phyloP scores from a whole-genome alignment of 2,113 vertebrate species.

The Willisornis vidua region DNA sequence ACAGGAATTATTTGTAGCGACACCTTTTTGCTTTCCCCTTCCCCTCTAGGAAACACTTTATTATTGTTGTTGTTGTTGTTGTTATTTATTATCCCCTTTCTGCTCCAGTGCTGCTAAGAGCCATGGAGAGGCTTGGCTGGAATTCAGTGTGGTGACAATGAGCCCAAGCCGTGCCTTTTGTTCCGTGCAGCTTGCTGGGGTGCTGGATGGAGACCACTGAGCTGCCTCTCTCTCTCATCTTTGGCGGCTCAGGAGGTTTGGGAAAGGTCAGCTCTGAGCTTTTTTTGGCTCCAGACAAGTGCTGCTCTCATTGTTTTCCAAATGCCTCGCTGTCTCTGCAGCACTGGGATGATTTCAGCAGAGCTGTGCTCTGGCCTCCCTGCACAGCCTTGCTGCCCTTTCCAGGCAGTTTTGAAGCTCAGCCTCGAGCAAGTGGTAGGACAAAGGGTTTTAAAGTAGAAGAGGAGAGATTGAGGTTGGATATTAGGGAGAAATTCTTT shows the following conservation, averaged over 20 bases:
- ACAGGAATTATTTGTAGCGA: neutral
- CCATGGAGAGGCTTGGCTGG: neutral
- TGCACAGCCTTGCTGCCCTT: neutral
- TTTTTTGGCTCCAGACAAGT: neutral
- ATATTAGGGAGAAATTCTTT: neutral
- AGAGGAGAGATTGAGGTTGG: neutral
- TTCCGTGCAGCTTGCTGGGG: neutral
- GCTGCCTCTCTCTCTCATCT: neutral
- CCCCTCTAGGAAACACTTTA: neutral
- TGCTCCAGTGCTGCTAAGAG: constrained; percentile 20
- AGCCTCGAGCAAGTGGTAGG: neutral
- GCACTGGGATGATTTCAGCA: neutral
- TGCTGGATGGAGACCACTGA: neutral
- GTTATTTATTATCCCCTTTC: constrained; percentile 11
- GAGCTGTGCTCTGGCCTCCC: neutral
- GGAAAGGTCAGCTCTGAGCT: constrained; percentile 41
- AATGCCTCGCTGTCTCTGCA: neutral
- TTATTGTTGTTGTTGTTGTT: neutral
- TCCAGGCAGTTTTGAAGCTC: neutral
- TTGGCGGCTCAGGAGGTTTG: neutral
- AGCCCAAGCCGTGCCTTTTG: neutral
- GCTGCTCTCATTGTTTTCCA: neutral
- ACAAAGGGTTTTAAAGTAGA: neutral
- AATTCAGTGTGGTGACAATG: neutral
- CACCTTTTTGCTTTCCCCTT: neutral